These are phyloP conservation scores for Sarcophilus harrisii DNA, from an alignment of 2,797 vertebrate genomes.

Conservation along the genomic window DNA sequence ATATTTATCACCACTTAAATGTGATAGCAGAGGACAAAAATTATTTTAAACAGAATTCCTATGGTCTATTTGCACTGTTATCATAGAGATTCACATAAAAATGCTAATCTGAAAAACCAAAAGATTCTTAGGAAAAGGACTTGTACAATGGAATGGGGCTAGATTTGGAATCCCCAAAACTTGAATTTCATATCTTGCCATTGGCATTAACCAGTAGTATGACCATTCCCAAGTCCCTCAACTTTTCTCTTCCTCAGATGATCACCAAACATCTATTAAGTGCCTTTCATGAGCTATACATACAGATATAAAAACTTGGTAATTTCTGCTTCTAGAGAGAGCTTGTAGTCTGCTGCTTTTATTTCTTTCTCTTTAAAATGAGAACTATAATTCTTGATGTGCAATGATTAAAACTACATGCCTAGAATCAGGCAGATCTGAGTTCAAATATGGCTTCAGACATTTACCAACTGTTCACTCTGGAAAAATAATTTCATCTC, in stretches of 20 bases:
- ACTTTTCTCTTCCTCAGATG: background rate
- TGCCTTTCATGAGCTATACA: background rate
- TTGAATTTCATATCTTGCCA: background rate
- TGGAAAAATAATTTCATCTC: background rate
- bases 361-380: background rate
- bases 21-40: too few species aligned
- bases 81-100: background rate
- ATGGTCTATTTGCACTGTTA: background rate
- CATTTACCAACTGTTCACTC: background rate
- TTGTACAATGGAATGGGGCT: background rate
- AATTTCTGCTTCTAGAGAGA: background rate
- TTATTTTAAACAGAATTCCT: background rate
- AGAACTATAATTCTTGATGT: background rate
- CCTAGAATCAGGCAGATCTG: background rate
- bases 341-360: background rate
- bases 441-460: background rate
- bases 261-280: background rate
- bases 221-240: background rate
- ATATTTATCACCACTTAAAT: too few species aligned
- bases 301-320: background rate
- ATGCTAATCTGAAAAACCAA: background rate
- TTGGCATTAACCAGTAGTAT: background rate
- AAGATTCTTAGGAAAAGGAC: background rate
- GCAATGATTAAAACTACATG: background rate
- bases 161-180: background rate